Evolutionary conservation across 2,113 vertebrate species (phyloP).

Genomic region (Cyphotilapia sp.): DNA sequence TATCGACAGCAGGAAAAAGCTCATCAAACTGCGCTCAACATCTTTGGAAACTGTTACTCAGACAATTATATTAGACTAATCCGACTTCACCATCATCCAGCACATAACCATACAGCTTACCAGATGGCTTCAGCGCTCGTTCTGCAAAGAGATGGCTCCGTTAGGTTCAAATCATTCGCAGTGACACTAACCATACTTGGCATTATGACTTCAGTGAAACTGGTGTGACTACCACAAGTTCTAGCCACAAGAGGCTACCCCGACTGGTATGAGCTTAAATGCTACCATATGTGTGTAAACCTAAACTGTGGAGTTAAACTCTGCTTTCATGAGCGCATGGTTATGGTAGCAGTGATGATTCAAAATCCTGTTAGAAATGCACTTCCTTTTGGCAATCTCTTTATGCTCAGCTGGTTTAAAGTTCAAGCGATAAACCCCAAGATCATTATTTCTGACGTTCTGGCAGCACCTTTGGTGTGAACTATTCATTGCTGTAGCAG

Average conservation of each 20-base stretch:
- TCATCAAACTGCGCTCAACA: slow-evolving; percentile 50
- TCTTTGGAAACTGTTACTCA: slow-evolving; percentile 62
- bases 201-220: slow-evolving; percentile 41
- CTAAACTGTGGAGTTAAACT: slow-evolving; percentile 28
- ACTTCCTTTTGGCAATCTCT: slow-evolving; percentile 26
- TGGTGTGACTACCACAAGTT: slow-evolving; percentile 43
- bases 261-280: slow-evolving; percentile 50
- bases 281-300: slow-evolving; percentile 49
- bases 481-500: slow-evolving; percentile 14
- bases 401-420: slow-evolving; percentile 39
- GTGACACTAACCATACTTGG: slow-evolving; percentile 52
- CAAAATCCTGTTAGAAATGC: slow-evolving; percentile 33
- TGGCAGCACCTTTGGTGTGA: slow-evolving; percentile 34
- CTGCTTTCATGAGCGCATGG: slow-evolving; percentile 39
- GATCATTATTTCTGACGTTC: slow-evolving; percentile 28
- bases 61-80: slow-evolving; percentile 51
- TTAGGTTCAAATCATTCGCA: slow-evolving; percentile 43
- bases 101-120: slow-evolving; percentile 12
- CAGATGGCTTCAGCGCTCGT: not conserved
- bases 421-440: slow-evolving; percentile 32
- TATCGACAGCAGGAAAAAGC: slow-evolving; percentile 58
- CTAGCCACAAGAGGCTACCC: slow-evolving; percentile 48
- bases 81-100: not conserved
- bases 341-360: slow-evolving; percentile 34
- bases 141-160: slow-evolving; percentile 18